Base-by-base conservation (phyloP, 2,797 vertebrate species). In the Darevskia mixta region DNA sequence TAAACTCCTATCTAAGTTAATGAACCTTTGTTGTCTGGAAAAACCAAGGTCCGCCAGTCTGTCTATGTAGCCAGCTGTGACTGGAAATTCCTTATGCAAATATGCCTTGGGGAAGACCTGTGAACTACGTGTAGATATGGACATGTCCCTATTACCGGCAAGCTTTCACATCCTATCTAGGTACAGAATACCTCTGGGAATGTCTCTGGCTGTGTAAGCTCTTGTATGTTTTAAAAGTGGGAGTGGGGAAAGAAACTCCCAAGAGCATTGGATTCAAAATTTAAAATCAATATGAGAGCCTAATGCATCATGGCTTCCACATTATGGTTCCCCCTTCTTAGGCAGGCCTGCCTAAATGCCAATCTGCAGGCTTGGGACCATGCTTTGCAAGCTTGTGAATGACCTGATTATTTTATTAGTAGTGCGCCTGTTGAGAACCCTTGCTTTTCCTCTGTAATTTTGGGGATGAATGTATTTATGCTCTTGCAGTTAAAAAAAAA, bases 21-120 rank as follows among this genome's bases (percentile, higher is more conserved):
- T 73, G 77, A 85, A 75, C 82, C 82, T 79, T 88, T 88, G 82
- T 85, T 80, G 87, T 88, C 87, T 88, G 87, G 82, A 66, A 83
- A 66, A 80, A 66, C 77, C 35, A 64, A 80, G 82, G 82, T 35
- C 55, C 13, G 38, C 23, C 58, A 35, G 55, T 45, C 82, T 85
- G 85, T 73, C 78, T 80, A 61, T 67, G 27, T 72, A 86, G 49
- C 25, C 78, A 80, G 55, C 35, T 43, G 72, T 41, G 72, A 77
- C 58, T 76, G 72, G 80, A 77, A 77, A 82, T 49, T 67, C n/a
- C n/a, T 75, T 45, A 49, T 38, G 32, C 64, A 79, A 84, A 88
- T 72, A 38, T 64, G n/a, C 23, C 78, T 75, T 66, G 15, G 77
- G 41, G 20, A 85, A 45, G n/a, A 85, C 77, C 13, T 75, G 77